phyloP scores from a whole-genome alignment of 2,888 invertebrate genomes.

The Drosophila meridiana region DNA sequence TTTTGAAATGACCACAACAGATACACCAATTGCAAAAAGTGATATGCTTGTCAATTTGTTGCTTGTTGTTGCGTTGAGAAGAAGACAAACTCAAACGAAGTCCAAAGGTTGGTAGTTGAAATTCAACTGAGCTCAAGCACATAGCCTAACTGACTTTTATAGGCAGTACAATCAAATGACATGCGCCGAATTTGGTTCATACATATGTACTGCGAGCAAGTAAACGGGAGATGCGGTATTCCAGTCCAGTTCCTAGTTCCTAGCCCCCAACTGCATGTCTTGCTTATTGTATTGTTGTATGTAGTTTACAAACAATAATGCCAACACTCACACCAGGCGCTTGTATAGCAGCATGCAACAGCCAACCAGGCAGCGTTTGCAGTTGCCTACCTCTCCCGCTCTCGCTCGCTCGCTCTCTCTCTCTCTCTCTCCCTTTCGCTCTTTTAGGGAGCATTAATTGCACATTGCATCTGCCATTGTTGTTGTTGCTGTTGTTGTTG shows the following conservation, averaged over 20 bases:
- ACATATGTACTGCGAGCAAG: slow-evolving; percentile 46
- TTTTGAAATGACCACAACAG: slow-evolving; percentile 2
- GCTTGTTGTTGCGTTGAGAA: slow-evolving; percentile 26
- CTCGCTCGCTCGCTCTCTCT: slow-evolving; percentile 8
- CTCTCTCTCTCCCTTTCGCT: slow-evolving; percentile 11
- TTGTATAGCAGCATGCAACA: slow-evolving; percentile 73
- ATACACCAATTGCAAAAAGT: slow-evolving; percentile 2
- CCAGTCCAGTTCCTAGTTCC: slow-evolving; percentile 20
- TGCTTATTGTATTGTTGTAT: slow-evolving; percentile 81
- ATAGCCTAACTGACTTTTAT: slow-evolving; percentile 78
- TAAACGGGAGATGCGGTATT: slow-evolving; percentile 32
- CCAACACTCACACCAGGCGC: slow-evolving; percentile 67
- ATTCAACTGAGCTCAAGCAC: slow-evolving; percentile 74
- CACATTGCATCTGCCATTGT: slow-evolving; percentile 67
- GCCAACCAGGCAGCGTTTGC: slow-evolving; percentile 74
- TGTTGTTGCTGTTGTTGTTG: slow-evolving; percentile 34
- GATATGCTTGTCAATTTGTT: slow-evolving; percentile 18
- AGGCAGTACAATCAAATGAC: slow-evolving; percentile 74
- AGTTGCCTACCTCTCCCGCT: slow-evolving; percentile 32
- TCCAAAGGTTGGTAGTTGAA: slow-evolving; percentile 74
- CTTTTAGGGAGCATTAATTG: slow-evolving; percentile 72
- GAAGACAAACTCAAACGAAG: slow-evolving; percentile 52
- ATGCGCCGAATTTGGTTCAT: slow-evolving; percentile 68
- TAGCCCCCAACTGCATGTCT: slow-evolving; percentile 50
- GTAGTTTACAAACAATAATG: slow-evolving; percentile 81